These are phyloP conservation scores for Pemphigus obesinymphae DNA, from an alignment of 1,140 invertebrate species.

Conservation along the genomic window DNA sequence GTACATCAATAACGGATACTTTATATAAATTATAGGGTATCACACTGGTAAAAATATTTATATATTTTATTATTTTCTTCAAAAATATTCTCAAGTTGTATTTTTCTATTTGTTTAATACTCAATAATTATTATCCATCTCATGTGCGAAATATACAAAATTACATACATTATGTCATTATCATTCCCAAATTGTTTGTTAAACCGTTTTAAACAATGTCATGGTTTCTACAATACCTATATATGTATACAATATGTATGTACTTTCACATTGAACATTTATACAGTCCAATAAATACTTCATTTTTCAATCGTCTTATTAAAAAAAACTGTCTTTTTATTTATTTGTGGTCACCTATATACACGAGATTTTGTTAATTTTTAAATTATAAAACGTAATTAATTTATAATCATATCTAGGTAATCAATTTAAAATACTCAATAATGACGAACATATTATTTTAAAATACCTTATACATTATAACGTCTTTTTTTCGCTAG, in stretches of 20 bases:
- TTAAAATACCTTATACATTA: too few species aligned
- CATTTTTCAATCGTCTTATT: too few species aligned
- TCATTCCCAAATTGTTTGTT: background rate
- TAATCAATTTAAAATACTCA: too few species aligned
- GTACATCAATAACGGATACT: background rate
- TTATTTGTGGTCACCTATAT: too few species aligned
- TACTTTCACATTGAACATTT: background rate
- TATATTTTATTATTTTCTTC: background rate
- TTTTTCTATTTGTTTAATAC: background rate
- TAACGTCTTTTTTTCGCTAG: too few species aligned
- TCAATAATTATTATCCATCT: background rate
- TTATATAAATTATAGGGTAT: background rate
- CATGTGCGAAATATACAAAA: background rate
- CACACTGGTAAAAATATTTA: background rate
- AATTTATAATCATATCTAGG: too few species aligned
- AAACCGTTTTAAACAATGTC: background rate
- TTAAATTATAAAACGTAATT: too few species aligned
- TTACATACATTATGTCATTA: background rate
- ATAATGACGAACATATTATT: too few species aligned
- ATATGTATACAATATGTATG: background rate
- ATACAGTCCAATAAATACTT: background rate
- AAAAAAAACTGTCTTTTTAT: too few species aligned
- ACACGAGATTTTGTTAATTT: too few species aligned
- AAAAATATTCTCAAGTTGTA: background rate
- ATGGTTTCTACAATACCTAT: background rate